A percentile compares a stretch with the other conserved stretches of the same genome.
phyloP scores from a whole-genome alignment of 2,888 invertebrate species.

The Agrochola litura region DNA sequence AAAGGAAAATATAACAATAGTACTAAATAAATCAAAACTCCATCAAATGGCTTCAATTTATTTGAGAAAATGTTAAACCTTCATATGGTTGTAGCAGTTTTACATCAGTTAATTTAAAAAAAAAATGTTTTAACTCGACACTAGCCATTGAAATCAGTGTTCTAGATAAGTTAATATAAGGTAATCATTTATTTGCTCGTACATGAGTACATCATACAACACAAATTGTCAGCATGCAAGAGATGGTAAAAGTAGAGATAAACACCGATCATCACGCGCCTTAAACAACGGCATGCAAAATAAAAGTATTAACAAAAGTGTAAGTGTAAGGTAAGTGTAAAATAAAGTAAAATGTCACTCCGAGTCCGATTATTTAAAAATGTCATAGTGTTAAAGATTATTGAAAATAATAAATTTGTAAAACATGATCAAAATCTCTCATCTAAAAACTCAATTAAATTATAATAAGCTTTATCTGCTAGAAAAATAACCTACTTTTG shows the following conservation, averaged over 20 bases:
- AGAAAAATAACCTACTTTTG: not conserved
- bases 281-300: not conserved
- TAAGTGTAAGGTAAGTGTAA: too few relatives aligned
- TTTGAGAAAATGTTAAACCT: not conserved
- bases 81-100: not conserved
- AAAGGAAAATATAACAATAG: not conserved
- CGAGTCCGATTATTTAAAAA: not conserved
- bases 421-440: too few relatives aligned
- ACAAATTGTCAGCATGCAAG: not conserved
- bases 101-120: not conserved
- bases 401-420: not conserved
- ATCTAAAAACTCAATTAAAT: not conserved
- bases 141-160: too few relatives aligned
- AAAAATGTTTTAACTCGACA: not conserved
- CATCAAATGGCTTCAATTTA: not conserved
- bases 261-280: not conserved
- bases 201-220: not conserved
- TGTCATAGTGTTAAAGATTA: not conserved
- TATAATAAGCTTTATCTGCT: not conserved
- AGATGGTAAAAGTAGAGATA: not conserved
- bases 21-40: not conserved
- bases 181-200: not conserved
- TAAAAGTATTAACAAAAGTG: not conserved
- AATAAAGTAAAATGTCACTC: not conserved
- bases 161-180: not conserved